A percentile compares a stretch with the other conserved stretches of the same genome.
These are phyloP conservation scores for Pterostichus madidus DNA, from an alignment of 2,888 invertebrate species.

Conservation along the genomic window DNA sequence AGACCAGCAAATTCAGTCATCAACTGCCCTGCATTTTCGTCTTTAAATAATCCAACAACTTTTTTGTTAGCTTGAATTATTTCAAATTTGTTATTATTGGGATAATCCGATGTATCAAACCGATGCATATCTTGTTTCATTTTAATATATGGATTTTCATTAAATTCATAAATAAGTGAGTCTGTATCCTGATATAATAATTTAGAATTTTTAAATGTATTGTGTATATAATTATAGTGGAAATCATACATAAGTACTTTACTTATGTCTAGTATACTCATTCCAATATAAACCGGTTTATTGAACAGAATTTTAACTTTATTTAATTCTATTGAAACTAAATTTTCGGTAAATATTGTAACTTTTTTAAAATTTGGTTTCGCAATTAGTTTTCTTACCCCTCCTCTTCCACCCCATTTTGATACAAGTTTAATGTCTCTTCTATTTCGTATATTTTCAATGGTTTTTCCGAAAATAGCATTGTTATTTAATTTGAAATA, in stretches of 20 bases:
- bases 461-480: constrained; percentile 72
- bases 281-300: constrained; percentile 68
- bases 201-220: constrained; percentile 67
- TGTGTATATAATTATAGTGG: constrained; percentile 70
- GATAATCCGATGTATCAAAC: constrained; percentile 70
- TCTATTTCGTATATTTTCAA: constrained; percentile 71
- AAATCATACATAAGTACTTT: constrained; percentile 71
- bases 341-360: constrained; percentile 59
- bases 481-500: constrained; percentile 74
- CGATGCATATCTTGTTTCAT: constrained; percentile 66
- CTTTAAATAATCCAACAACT: constrained; percentile 72
- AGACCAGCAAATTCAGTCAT: constrained; percentile 72
- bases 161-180: constrained; percentile 64
- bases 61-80: constrained; percentile 71
- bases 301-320: constrained; percentile 66
- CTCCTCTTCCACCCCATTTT: constrained; percentile 66
- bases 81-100: constrained; percentile 68
- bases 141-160: constrained; percentile 66
- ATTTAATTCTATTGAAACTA: constrained; percentile 66
- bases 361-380: constrained; percentile 67
- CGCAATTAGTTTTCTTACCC: constrained; percentile 46
- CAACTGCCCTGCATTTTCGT: constrained; percentile 71
- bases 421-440: constrained; percentile 70
- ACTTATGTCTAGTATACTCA: constrained; percentile 67
- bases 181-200: constrained; percentile 70